These are phyloP conservation scores for Bambusicola thoracicus DNA, from an alignment of 2,113 vertebrate species.

Conservation along the genomic window DNA sequence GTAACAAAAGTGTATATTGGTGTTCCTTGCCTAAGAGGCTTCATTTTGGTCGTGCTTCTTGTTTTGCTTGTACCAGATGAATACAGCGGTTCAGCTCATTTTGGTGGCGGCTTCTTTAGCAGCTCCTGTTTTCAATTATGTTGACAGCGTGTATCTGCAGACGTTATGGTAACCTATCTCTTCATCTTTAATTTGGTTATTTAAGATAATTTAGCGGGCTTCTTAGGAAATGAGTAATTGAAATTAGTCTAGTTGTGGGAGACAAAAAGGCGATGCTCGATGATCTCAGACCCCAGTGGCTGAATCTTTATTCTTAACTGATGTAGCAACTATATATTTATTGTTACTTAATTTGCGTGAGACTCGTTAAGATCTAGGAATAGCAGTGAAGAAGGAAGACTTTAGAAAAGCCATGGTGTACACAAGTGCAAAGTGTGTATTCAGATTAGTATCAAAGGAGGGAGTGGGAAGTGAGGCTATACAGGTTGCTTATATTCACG, in stretches of 20 bases:
- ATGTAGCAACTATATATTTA: not conserved
- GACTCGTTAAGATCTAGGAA: not conserved
- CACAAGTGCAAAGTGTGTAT: not conserved
- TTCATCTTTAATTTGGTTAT: not conserved
- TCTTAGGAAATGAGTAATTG: not conserved
- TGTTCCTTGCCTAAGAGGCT: not conserved
- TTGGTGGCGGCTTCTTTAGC: conserved; percentile 95
- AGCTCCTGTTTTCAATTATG: conserved; percentile 94
- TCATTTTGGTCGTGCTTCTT: not conserved
- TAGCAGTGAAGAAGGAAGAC: not conserved
- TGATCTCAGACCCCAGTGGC: not conserved
- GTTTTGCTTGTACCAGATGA: conserved; percentile 81
- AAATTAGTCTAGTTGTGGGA: not conserved
- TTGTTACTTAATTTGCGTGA: not conserved
- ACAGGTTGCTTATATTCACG: not conserved
- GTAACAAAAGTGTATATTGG: not conserved
- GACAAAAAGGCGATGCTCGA: not conserved
- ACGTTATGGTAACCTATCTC: conserved; percentile 86
- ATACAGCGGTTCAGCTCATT: conserved; percentile 92
- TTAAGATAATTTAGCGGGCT: not conserved
- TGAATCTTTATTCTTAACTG: not conserved
- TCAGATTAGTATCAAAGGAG: not conserved
- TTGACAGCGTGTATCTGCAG: conserved; percentile 91
- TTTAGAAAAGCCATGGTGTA: not conserved
- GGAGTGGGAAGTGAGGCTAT: not conserved